Percentiles rank a stretch among this genome's conserved stretches.
These are phyloP conservation scores for Calameuta pallipes DNA, from an alignment of 2,888 invertebrate genomes.

Conservation along the genomic window DNA sequence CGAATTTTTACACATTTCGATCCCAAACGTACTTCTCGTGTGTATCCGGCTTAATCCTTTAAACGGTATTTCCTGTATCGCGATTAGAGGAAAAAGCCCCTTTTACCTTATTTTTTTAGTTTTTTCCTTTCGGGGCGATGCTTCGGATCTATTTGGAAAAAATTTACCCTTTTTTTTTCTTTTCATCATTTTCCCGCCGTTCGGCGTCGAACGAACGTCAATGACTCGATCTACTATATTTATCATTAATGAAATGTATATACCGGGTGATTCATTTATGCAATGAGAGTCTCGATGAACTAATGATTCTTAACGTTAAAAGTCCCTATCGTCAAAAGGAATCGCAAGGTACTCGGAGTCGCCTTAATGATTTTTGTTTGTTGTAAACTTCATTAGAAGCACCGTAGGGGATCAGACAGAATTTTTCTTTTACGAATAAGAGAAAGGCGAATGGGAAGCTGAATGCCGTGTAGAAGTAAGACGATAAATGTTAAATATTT, in stretches of 20 bases:
- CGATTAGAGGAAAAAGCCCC: not conserved
- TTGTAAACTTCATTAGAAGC: not conserved
- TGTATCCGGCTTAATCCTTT: conserved; percentile 38
- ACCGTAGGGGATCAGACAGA: not conserved
- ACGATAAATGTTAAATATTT: not conserved
- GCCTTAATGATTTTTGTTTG: not conserved
- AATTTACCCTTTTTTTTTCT: not conserved
- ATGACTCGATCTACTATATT: not conserved
- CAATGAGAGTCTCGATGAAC: not conserved
- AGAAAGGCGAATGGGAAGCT: not conserved
- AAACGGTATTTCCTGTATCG: conserved; percentile 45
- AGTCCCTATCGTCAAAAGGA: not conserved
- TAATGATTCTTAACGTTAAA: not conserved
- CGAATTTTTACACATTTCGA: not conserved
- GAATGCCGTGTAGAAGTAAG: not conserved
- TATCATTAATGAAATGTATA: not conserved
- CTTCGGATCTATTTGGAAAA: not conserved
- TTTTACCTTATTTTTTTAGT: not conserved
- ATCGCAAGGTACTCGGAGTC: not conserved
- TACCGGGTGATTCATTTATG: not conserved
- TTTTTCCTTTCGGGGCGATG: not conserved
- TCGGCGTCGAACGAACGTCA: not conserved
- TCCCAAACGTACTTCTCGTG: not conserved
- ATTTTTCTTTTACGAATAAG: not conserved
- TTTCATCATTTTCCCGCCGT: rapidly evolving